These are phyloP conservation scores for Porites evermanni DNA, from an alignment of 92 coral and sea anemone genomes.

Conservation along the genomic window DNA sequence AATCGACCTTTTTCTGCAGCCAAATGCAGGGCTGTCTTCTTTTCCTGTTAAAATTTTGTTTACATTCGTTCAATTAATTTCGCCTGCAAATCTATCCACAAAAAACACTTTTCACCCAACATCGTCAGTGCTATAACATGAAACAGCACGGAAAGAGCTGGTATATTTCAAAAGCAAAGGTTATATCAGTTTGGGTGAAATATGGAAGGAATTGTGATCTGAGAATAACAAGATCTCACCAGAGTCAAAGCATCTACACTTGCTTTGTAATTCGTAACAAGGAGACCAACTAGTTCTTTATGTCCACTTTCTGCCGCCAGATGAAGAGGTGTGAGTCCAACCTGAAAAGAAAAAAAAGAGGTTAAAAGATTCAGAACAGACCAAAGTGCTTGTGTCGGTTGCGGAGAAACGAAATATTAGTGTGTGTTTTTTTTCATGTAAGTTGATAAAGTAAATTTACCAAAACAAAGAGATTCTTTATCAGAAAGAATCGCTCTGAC, in stretches of 20 bases:
- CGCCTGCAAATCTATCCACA: no score
- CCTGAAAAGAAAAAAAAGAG: slow-evolving; percentile 39
- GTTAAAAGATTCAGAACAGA: no score
- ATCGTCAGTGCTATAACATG: neutral
- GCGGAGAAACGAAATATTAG: no score
- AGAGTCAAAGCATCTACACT: slow-evolving; percentile 96
- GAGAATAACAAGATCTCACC: slow-evolving; percentile 57
- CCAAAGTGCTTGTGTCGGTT: neutral
- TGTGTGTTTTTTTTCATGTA: no score
- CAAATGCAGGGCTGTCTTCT: slow-evolving; percentile 95
- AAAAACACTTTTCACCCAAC: neutral
- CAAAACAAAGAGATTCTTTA: no score
- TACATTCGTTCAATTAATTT: neutral
- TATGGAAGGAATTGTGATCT: neutral
- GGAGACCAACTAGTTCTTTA: slow-evolving; percentile 89
- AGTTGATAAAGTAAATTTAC: no score
- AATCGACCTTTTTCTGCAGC: slow-evolving; percentile 93
- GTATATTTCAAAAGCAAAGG: neutral
- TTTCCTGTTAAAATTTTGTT: slow-evolving; percentile 64
- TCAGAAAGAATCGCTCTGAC: no score
- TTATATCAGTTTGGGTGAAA: neutral
- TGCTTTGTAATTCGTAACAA: slow-evolving; percentile 83
- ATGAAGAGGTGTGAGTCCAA: slow-evolving; percentile 94
- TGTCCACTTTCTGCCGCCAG: slow-evolving; percentile 94
- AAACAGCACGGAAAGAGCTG: neutral